Evolutionary conservation across 2,888 invertebrate species (phyloP).

Genomic region (Apamea sordens): DNA sequence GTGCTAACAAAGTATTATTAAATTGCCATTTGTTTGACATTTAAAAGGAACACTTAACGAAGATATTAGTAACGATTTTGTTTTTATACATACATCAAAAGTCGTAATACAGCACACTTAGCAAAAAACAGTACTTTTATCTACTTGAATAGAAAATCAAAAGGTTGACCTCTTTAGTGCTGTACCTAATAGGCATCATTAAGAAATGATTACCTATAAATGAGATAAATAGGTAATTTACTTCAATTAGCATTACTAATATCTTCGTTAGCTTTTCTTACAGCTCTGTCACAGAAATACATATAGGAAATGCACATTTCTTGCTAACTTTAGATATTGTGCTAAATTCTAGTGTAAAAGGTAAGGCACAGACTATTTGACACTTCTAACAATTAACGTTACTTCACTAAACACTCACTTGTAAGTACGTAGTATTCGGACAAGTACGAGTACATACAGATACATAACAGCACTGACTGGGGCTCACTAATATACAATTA

Average conservation of each 20-base stretch:
- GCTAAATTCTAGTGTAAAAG: constrained; percentile 69
- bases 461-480: constrained; percentile 28
- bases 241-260: constrained; percentile 47
- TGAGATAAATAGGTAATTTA: constrained; percentile 10
- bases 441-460: constrained; percentile 25
- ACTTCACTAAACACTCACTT: constrained; percentile 16
- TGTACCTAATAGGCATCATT: constrained; percentile 19
- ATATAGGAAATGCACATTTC: constrained; percentile 56
- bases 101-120: not conserved
- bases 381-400: constrained; percentile 62
- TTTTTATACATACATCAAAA: not conserved
- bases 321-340: constrained; percentile 57
- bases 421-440: constrained; percentile 1
- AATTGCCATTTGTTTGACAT: constrained; percentile 25
- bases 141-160: constrained; percentile 6
- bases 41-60: constrained; percentile 37
- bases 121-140: not conserved
- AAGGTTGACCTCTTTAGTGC: constrained; percentile 7
- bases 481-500: constrained; percentile 21
- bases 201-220: constrained; percentile 3
- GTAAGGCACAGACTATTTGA: constrained; percentile 82
- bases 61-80: constrained; percentile 57
- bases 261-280: constrained; percentile 52
- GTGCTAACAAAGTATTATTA: constrained; percentile 56
- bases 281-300: constrained; percentile 54